Conservation (phyloP, 2,113 vertebrate species). For the Dromaius novaehollandiae region DNA sequence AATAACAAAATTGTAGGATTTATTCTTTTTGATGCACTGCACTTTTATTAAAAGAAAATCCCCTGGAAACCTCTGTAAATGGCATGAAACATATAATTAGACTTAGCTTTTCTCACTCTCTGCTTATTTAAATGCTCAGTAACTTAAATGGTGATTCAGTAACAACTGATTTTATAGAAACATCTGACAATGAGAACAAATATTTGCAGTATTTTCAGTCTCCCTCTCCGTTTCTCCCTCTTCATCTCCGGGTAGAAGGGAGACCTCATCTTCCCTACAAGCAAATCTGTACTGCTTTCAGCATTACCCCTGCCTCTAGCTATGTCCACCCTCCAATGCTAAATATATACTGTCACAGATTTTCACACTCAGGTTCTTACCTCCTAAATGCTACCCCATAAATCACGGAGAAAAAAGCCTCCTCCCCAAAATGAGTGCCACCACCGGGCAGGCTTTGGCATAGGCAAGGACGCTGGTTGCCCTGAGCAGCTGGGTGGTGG, state of each 20-base stretch:
- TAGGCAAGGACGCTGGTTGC: background rate
- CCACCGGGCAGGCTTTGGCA: background rate
- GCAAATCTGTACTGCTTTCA: fast-evolving
- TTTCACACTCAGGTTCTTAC: background rate
- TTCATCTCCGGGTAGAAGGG: background rate
- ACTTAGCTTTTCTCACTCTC: constrained; percentile 49
- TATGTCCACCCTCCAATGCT: background rate
- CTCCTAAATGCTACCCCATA: fast-evolving
- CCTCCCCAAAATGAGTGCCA: background rate
- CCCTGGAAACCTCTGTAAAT: constrained; percentile 65
- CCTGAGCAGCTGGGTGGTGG: background rate
- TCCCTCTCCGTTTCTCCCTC: background rate
- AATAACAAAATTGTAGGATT: constrained; percentile 63
- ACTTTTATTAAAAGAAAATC: constrained; percentile 65
- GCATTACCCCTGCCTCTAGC: background rate
- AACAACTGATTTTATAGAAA: constrained; percentile 62
- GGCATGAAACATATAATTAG: constrained; percentile 54
- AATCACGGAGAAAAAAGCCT: background rate
- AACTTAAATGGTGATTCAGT: constrained; percentile 59
- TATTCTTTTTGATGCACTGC: constrained; percentile 46
- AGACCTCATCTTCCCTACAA: background rate
- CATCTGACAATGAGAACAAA: constrained; percentile 52
- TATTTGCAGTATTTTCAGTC: constrained; percentile 32
- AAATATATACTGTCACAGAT: background rate
- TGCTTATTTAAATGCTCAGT: constrained; percentile 51